Evolutionary conservation across 2,113 vertebrate genomes (phyloP), one percentile per base, ranked within the genome.

Genomic region (Notothenia coriiceps): DNA sequence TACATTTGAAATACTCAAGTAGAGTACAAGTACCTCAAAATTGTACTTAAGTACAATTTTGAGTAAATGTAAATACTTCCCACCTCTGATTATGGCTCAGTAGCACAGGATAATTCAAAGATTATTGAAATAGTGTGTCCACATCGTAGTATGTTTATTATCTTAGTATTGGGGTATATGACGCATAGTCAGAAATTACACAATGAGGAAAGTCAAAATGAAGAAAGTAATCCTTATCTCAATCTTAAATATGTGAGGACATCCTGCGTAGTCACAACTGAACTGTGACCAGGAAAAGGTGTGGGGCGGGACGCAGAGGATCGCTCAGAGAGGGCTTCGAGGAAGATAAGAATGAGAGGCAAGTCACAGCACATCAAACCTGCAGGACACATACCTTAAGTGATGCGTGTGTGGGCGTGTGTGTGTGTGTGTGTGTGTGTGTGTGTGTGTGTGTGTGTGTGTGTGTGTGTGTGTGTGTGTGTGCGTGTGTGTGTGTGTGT

Each of bases 291-390:
- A 43, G 63, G 46, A 68, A 3, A 40, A 57, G 47, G 56, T 63
- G 69, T 40, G 60, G 22, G 50, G 14, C 2, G 1, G 20, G 55
- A 57, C 50, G 47, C 25, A 67, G 12, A 46, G 1, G 15, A 59
- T 25, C 9, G 6, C 49, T 64, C 18, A 54, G 0, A 1, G 8
- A 66, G 13, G 29, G 10, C 6, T 11, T 63, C 10, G 11, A 40
- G 4, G 14, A 55, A 69, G 80, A 80, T 77, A 74, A 76, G 81
- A 85, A 84, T 71, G 44, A 67, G 62, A 52, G 77, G 80, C 92
- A 85, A 88, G 92, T 88, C 66, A 5, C 6, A 72, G 65, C 90
- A 79, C 47, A 62, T 66, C 17, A 33, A 44, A 73, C 22, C 22
- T 73, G 17, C 33, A 17, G 50, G 76, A 67, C 0, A 35, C 84